Evolutionary conservation across 2,888 invertebrate species (phyloP).

Genomic region (Metalampra italica): DNA sequence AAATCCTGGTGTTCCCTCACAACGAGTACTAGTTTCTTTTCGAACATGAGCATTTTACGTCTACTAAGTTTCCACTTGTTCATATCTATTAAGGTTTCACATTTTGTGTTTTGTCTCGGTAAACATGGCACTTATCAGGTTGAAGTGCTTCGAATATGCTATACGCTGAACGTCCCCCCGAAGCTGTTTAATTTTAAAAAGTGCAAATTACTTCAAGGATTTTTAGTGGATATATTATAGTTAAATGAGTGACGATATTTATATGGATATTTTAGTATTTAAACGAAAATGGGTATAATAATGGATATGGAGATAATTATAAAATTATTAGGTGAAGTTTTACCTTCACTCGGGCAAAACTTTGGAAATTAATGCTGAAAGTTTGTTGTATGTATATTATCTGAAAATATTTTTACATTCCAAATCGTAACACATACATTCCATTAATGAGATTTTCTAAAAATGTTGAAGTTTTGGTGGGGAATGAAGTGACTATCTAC

Average conservation of each 20-base stretch:
- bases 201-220: slow-evolving; percentile 71
- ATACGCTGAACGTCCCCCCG: slow-evolving; percentile 74
- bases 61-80: too few species aligned
- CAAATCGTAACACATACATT: slow-evolving; percentile 54
- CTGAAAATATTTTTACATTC: slow-evolving; percentile 45
- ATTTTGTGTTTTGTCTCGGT: background rate
- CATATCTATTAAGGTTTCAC: background rate
- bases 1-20: slow-evolving; percentile 15
- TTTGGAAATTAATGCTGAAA: slow-evolving; percentile 17
- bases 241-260: slow-evolving; percentile 63
- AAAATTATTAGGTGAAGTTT: slow-evolving; percentile 27
- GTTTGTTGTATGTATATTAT: slow-evolving; percentile 23
- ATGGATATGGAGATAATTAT: slow-evolving; percentile 28
- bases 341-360: slow-evolving; percentile 27
- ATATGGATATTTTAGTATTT: slow-evolving; percentile 72
- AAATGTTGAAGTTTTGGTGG: slow-evolving; percentile 51
- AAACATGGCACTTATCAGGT: slow-evolving; percentile 1
- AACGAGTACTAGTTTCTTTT: background rate
- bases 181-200: slow-evolving; percentile 60
- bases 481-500: slow-evolving; percentile 60
- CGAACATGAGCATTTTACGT: too few species aligned
- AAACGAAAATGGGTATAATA: slow-evolving; percentile 51
- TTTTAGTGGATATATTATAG: slow-evolving; percentile 60
- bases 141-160: slow-evolving; percentile 71
- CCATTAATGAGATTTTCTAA: slow-evolving; percentile 45